Conservation (phyloP, 2,797 vertebrate genomes). For the Falco naumanni region DNA sequence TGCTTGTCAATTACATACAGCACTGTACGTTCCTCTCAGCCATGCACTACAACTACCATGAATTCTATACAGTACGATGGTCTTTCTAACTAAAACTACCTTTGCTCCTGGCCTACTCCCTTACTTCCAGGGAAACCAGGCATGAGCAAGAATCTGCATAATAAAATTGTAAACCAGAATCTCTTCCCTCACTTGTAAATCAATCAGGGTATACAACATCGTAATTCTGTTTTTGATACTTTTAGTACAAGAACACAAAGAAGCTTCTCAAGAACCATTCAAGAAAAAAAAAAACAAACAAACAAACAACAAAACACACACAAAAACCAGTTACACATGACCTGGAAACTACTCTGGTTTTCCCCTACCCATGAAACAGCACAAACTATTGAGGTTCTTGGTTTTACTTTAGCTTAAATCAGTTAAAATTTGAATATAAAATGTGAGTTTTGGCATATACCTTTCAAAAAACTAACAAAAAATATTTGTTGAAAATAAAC, state of each 20-base stretch:
- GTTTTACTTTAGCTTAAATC: not conserved
- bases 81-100: not conserved
- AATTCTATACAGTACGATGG: not conserved
- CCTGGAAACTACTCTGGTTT: not conserved
- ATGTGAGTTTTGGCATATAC: not conserved
- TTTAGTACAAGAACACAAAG: not conserved
- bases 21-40: not conserved
- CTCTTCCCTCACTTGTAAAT: not conserved
- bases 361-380: not conserved
- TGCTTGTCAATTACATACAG: not conserved
- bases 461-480: not conserved
- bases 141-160: not conserved
- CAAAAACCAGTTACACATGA: not conserved
- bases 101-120: not conserved
- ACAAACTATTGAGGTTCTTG: not conserved
- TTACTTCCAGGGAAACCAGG: not conserved
- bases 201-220: not conserved
- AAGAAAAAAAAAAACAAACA: too few species aligned
- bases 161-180: not conserved
- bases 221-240: not conserved
- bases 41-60: rapidly evolving
- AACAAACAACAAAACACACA: too few species aligned
- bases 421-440: not conserved
- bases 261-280: not conserved
- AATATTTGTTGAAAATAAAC: not conserved